These are phyloP conservation scores for Scopus umbretta DNA, from an alignment of 2,113 vertebrate species.

Conservation along the genomic window DNA sequence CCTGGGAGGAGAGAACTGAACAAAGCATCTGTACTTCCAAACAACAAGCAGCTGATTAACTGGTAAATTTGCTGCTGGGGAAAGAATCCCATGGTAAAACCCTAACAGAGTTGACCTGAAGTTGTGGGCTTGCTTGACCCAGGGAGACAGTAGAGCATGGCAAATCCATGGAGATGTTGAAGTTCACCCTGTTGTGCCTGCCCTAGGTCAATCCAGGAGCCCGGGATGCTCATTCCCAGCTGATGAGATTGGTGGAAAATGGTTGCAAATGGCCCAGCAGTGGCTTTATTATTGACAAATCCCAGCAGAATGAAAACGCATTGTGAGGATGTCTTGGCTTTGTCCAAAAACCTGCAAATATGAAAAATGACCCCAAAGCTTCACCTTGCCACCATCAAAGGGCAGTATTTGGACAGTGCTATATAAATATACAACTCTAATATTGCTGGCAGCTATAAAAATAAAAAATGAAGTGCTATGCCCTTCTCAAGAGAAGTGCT, in stretches of 20 bases:
- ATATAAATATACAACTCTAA: background rate
- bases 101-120: background rate
- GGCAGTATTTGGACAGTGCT: background rate
- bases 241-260: background rate
- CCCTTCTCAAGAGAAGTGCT: background rate
- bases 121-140: background rate
- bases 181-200: background rate
- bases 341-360: background rate
- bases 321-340: background rate
- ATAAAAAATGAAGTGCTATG: background rate
- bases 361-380: background rate
- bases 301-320: background rate
- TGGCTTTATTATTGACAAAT: background rate
- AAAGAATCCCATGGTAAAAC: background rate
- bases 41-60: background rate
- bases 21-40: background rate
- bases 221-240: accelerated
- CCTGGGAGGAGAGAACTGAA: background rate
- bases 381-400: background rate
- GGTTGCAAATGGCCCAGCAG: accelerated
- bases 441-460: background rate
- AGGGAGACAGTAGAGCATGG: background rate
- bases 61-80: background rate
- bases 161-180: background rate
- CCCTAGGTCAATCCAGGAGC: background rate